These are phyloP conservation scores for Caenorhabditis virilis DNA, from an alignment of 2,888 invertebrate species.

Conservation along the genomic window DNA sequence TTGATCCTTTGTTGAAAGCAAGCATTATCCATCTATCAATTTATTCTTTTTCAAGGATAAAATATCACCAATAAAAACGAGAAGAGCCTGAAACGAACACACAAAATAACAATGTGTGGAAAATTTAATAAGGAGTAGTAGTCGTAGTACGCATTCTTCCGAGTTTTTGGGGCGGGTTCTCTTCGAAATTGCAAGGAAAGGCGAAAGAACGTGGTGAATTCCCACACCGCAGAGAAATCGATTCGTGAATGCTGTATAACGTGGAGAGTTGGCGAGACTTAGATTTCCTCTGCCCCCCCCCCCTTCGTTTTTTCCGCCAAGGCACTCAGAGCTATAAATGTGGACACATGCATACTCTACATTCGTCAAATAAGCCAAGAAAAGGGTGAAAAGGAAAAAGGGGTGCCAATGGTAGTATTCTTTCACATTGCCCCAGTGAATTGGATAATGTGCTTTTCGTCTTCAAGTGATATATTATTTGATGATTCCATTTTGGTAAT, in stretches of 20 bases:
- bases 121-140: constrained; percentile 28
- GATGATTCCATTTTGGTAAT: too few species aligned
- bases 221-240: constrained; percentile 33
- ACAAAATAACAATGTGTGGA: constrained; percentile 3
- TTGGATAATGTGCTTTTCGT: too few species aligned
- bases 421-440: too few species aligned
- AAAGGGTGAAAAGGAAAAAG: background rate
- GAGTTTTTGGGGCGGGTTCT: constrained; percentile 7
- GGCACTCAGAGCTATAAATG: constrained; percentile 34
- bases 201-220: constrained; percentile 16
- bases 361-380: constrained; percentile 16
- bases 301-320: background rate
- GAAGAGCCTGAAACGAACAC: background rate
- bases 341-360: constrained; percentile 29
- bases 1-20: constrained; percentile 38
- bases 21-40: constrained; percentile 39
- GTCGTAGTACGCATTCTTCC: constrained; percentile 12
- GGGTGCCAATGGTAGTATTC: too few species aligned
- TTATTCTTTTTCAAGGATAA: too few species aligned
- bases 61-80: too few species aligned
- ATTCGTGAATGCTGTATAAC: constrained; percentile 9
- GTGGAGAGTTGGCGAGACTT: too few species aligned
- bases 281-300: constrained; percentile 20
- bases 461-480: too few species aligned
- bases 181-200: constrained; percentile 3